Evolutionary conservation across 1,140 invertebrate genomes (phyloP).

Genomic region (Megalopta genalis): DNA sequence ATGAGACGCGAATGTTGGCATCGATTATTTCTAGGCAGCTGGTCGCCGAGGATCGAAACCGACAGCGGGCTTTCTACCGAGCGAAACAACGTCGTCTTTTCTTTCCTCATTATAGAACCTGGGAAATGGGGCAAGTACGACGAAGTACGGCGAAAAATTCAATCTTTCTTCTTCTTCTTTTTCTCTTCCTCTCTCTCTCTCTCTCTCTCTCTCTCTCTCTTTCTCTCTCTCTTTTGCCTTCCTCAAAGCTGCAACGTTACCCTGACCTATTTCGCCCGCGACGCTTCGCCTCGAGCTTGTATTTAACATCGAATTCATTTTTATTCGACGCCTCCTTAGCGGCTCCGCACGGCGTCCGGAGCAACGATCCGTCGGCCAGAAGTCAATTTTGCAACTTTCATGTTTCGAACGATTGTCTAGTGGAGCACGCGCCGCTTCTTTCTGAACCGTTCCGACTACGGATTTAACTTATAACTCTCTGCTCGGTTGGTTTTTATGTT

Average conservation of each 20-base stretch:
- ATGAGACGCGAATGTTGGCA: slow-evolving; percentile 26
- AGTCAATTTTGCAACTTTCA: too few species aligned
- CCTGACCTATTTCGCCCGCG: background rate
- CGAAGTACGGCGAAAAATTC: slow-evolving; percentile 56
- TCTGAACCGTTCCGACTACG: too few species aligned
- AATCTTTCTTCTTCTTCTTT: slow-evolving; percentile 35
- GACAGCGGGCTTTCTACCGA: slow-evolving; percentile 23
- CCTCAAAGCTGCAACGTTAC: slow-evolving; percentile 24
- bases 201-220: too few species aligned
- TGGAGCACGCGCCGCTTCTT: too few species aligned
- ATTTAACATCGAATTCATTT: slow-evolving; percentile 9
- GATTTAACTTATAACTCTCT: too few species aligned
- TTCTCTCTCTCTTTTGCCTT: too few species aligned
- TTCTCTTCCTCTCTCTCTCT: too few species aligned
- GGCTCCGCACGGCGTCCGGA: background rate
- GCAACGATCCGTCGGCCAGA: background rate
- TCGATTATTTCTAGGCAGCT: slow-evolving; percentile 35
- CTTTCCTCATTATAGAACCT: slow-evolving; percentile 49
- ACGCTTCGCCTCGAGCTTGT: background rate
- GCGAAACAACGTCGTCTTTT: slow-evolving; percentile 48
- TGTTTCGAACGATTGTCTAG: too few species aligned
- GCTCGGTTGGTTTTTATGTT: too few species aligned
- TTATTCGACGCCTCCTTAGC: background rate
- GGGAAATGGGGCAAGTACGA: slow-evolving; percentile 58
- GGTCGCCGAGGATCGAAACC: slow-evolving; percentile 43